These are phyloP conservation scores for Hippocampus mohnikei DNA, from an alignment of 2,113 vertebrate species.

Conservation along the genomic window DNA sequence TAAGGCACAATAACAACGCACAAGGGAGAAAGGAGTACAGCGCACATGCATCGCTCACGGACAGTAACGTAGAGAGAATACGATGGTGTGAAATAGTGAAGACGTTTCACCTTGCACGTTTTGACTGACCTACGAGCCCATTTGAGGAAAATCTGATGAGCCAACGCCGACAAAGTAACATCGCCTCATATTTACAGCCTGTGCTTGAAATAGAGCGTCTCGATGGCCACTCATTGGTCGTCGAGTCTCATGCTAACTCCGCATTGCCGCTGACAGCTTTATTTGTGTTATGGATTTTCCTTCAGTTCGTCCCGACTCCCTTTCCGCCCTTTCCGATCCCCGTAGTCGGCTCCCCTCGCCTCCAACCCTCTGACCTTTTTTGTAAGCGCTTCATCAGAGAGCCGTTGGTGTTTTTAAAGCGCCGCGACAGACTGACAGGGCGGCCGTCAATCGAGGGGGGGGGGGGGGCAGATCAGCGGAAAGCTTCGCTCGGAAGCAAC, in stretches of 20 bases:
- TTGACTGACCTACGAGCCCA: neutral
- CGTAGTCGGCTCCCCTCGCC: slow-evolving; percentile 52
- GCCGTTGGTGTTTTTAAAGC: slow-evolving; percentile 74
- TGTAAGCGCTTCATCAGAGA: slow-evolving; percentile 71
- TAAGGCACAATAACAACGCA: neutral
- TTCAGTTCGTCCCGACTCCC: slow-evolving; percentile 64
- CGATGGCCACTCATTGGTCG: slow-evolving; percentile 43
- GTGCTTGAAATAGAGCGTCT: slow-evolving; percentile 46
- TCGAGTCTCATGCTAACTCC: slow-evolving; percentile 66
- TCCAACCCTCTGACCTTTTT: slow-evolving; percentile 60
- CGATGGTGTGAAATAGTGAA: neutral
- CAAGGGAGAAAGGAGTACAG: neutral
- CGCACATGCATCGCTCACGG: neutral
- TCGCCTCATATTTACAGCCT: slow-evolving; percentile 8
- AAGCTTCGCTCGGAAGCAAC: slow-evolving; percentile 55
- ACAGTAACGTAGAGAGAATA: neutral
- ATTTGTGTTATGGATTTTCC: slow-evolving; percentile 82
- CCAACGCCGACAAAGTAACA: neutral
- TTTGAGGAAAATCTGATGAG: neutral
- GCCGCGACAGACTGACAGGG: slow-evolving; percentile 70
- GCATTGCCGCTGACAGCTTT: slow-evolving; percentile 74
- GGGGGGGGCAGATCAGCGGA: slow-evolving; percentile 59
- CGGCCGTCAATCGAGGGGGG: slow-evolving; percentile 70
- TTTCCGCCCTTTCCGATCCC: slow-evolving; percentile 49
- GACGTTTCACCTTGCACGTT: neutral